Conservation (phyloP, 2,888 invertebrate species). For the Adelognathus sp. region DNA sequence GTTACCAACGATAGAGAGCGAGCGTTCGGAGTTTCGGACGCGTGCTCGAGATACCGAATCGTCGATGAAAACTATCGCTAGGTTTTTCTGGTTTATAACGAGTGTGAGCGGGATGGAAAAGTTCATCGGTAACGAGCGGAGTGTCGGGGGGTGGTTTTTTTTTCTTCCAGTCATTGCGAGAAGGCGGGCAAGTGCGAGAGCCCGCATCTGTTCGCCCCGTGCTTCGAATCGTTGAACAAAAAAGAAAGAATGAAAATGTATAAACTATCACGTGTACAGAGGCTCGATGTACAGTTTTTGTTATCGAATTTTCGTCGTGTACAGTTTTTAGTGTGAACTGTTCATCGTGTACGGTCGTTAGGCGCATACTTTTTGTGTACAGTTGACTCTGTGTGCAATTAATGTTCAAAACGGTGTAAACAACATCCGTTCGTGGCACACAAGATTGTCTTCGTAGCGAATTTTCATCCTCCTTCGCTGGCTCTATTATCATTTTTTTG, state of each 20-base stretch:
- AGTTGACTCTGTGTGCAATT: too few species aligned
- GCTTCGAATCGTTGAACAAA: background rate
- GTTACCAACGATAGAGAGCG: conserved; percentile 24
- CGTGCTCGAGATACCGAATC: conserved; percentile 62
- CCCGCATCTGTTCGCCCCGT: conserved; percentile 41
- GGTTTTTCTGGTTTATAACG: conserved; percentile 36
- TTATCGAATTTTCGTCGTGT: too few species aligned
- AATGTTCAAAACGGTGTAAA: too few species aligned
- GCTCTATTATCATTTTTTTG: too few species aligned
- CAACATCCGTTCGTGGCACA: too few species aligned
- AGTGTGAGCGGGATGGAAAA: conserved; percentile 47
- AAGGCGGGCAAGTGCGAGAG: background rate
- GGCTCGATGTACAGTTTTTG: too few species aligned
- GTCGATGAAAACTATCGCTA: background rate
- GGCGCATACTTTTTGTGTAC: too few species aligned
- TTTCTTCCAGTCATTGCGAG: too few species aligned
- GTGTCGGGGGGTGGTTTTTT: background rate
- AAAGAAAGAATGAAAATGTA: background rate
- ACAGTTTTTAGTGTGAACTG: too few species aligned
- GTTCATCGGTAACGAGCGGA: conserved; percentile 56
- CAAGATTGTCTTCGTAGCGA: too few species aligned
- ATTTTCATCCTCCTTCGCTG: too few species aligned
- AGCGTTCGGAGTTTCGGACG: conserved; percentile 63
- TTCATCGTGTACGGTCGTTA: too few species aligned
- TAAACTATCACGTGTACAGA: conserved; percentile 19